Base-by-base conservation (phyloP, 1,140 invertebrate species). In the Drosophila ironensis region DNA sequence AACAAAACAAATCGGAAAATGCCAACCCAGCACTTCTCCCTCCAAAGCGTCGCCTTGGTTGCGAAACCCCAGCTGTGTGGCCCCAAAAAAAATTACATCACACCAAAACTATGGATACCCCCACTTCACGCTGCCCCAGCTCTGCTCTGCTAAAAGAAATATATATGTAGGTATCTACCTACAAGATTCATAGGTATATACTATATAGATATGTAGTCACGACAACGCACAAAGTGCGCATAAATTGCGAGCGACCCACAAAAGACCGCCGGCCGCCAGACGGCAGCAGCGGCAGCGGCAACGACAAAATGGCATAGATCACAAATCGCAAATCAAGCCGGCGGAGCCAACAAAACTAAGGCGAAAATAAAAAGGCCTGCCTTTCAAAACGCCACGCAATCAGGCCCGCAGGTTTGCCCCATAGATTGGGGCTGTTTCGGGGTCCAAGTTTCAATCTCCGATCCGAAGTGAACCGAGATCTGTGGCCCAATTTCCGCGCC, bases 401-500 rank as follows among this genome's bases (percentile, higher is more conserved):
- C 50, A 22, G 17, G n/a, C n/a, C 17, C 20, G 17, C 52, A 9
- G 52, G 22, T 20, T 25, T 33, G 20, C 17, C 16, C 12, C 14
- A 7, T 16, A 37, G n/a, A 8, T 37, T 16, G 12, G 1, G 8
- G 33, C 14, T 8, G 33, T 7, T 35, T 0, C 16, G 12, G 33
- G 16, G 33, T 28, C 17, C 35, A 8, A 40, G 45, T 20, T 22
- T 0, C 44, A 27, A 46, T 28, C 57, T 46, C 28, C 33, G 33
- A 17, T 14, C 33, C 33, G 14, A 37, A 16, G 8, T 14, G 14
- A 6, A 24, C 52, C 53, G 11, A 19, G 27, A 67, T 63, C 53
- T 38, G 16, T 67, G 41, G 77, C 61, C 67, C 76, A 72, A 84
- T 81, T 81, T 81, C 78, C 78, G 78, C 72, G 72, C 78, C 77